Evolutionary conservation across 2,113 vertebrate genomes (phyloP).

Genomic region (Halcyon senegalensis): DNA sequence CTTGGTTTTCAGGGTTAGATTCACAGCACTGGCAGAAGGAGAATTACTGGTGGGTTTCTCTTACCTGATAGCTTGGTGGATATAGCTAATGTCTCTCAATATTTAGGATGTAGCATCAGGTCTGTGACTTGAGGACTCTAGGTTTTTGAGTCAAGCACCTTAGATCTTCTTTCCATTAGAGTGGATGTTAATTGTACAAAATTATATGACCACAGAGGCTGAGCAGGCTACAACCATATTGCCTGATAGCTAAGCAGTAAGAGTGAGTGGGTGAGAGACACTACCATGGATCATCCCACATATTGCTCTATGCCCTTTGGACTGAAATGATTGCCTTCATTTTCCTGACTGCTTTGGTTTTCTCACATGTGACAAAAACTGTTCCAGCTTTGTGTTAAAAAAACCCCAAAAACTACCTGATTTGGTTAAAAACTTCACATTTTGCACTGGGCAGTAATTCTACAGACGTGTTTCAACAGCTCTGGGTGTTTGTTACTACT

Average conservation of each 20-base stretch:
- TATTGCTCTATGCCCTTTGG: not conserved
- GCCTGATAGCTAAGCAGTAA: not conserved
- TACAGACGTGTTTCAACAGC: not conserved
- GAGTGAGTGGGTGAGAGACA: not conserved
- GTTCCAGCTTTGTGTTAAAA: not conserved
- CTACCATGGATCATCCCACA: not conserved
- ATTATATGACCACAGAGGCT: not conserved
- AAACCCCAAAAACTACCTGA: not conserved
- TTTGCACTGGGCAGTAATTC: not conserved
- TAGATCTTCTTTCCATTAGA: not conserved
- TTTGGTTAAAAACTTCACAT: not conserved
- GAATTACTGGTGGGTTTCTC: not conserved
- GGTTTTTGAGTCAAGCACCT: not conserved
- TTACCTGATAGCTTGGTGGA: not conserved
- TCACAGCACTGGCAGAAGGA: not conserved
- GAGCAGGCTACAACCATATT: not conserved
- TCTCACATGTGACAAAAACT: not conserved
- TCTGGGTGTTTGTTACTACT: constrained; percentile 1
- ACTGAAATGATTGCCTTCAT: not conserved
- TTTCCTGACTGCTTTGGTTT: not conserved
- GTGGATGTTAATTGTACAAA: not conserved
- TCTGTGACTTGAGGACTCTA: not conserved
- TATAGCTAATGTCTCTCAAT: not conserved
- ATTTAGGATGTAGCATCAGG: not conserved
- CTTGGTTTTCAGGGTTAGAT: not conserved